Evolutionary conservation across 1,140 invertebrate species (phyloP), one percentile per base, ranked within the genome.

Genomic region (Tetramorium simillimum): DNA sequence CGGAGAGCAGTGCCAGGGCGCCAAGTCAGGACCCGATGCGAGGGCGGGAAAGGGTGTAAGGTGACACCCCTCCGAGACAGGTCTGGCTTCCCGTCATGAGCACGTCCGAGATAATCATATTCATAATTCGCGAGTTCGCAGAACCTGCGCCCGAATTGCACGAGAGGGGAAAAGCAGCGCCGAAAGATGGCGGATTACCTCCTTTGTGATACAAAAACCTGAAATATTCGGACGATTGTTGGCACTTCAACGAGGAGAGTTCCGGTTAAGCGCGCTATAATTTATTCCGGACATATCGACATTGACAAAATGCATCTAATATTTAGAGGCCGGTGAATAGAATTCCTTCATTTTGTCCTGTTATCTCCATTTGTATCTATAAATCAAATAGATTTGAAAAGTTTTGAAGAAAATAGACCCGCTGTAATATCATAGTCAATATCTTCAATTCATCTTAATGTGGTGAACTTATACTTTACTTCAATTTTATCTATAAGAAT

Each of bases 91-190:
- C 86, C 93, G 92, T 93, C 93, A 93, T 92, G 90, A 92, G 89
- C 89, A 90, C 92, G 91, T 93, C 92, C 91, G 90, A 94, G 92
- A 93, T 94, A 93, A 94, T 94, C 93, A 92, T 91, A 92, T 94
- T 93, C 93, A 94, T 94, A 93, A 93, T 94, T 94, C 93, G 93
- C 93, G 91, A 92, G 78, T 94, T 94, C 93, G 92, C 92, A 90
- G 93, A 94, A 94, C 91, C 88, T 81, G 86, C 89, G 70, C 75
- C 88, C 78, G 88, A 86, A 60, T 86, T 84, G 87, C 85, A 80
- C 76, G 56, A 76, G 43, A 53, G 33, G 60, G 28, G 75, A 84
- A 24, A 56, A 58, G 14, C 40, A 28, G 53, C 80, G 80, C 43
- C 51, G 40, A 60, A 84, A 75, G 69, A 84, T 84, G 40, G 53